A percentile compares a stretch with the other conserved stretches of the same genome.
phyloP scores from a whole-genome alignment of 2,888 invertebrate genomes.

The Taenaris catops region DNA sequence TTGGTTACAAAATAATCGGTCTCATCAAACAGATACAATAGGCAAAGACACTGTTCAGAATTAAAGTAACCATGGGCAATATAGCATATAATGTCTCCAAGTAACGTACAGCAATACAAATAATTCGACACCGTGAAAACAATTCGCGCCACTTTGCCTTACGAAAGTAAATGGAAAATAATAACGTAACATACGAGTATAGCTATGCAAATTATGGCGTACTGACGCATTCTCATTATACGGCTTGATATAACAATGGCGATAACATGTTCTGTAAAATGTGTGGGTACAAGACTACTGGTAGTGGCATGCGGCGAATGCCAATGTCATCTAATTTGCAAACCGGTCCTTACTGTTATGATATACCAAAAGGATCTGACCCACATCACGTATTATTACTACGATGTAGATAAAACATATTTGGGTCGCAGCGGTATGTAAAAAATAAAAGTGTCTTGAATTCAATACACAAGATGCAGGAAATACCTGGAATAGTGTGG shows the following conservation, averaged over 20 bases:
- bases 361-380: conserved; percentile 51
- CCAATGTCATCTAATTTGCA: conserved; percentile 70
- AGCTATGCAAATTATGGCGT: conserved; percentile 14
- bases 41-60: too few relatives aligned
- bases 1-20: too few relatives aligned
- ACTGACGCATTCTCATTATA: conserved; percentile 14
- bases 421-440: too few relatives aligned
- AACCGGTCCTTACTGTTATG: conserved; percentile 63
- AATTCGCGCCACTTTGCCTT: conserved; percentile 1
- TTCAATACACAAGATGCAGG: too few relatives aligned
- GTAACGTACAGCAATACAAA: conserved; percentile 2
- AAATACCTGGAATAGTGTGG: too few relatives aligned
- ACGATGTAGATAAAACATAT: conserved; percentile 5
- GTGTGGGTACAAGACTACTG: conserved; percentile 20
- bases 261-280: conserved; percentile 16
- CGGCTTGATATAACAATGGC: conserved; percentile 19
- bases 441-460: too few relatives aligned
- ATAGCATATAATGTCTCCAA: background rate
- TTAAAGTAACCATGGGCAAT: too few relatives aligned
- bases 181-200: conserved; percentile 13
- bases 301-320: conserved; percentile 39
- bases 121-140: conserved; percentile 2
- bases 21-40: too few relatives aligned
- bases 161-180: conserved; percentile 10
- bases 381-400: conserved; percentile 32